Evolutionary conservation across 2,113 vertebrate species (phyloP).

Genomic region (Aphyosemion australe): DNA sequence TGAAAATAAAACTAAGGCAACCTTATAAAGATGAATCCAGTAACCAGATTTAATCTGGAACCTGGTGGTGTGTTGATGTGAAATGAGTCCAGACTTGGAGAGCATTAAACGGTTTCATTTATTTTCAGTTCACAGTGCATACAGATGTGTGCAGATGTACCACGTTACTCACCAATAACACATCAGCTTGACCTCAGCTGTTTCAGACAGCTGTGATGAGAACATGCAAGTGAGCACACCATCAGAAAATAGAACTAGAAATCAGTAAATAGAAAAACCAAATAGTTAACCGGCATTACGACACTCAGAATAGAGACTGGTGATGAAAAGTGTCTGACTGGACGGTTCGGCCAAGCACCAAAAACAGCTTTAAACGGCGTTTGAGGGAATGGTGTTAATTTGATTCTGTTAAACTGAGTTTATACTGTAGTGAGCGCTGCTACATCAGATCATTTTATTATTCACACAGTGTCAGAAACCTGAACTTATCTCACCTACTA

Average conservation of each 20-base stretch:
- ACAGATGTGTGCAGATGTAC: conserved; percentile 71
- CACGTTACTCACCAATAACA: conserved; percentile 68
- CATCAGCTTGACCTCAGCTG: conserved; percentile 63
- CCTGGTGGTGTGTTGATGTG: neutral
- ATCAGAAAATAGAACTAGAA: conserved; percentile 11
- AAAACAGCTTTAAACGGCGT: neutral
- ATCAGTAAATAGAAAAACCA: conserved; percentile 31
- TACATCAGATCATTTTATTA: conserved; percentile 23
- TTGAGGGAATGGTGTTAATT: conserved; percentile 2
- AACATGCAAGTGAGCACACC: conserved; percentile 72
- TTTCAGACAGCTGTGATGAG: conserved; percentile 44
- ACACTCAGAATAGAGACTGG: conserved; percentile 13
- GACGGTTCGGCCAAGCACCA: conserved; percentile 21
- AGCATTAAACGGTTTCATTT: conserved; percentile 71
- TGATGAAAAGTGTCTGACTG: conserved; percentile 1
- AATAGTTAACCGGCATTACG: conserved; percentile 35
- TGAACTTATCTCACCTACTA: neutral
- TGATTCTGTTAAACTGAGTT: conserved; percentile 2
- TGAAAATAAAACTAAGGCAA: too few relatives aligned
- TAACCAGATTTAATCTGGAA: neutral
- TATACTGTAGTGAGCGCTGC: conserved; percentile 18
- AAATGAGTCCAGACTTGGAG: neutral
- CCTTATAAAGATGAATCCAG: neutral
- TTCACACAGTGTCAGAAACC: neutral
- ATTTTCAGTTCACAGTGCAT: conserved; percentile 80